phyloP scores from a whole-genome alignment of 2,888 invertebrate species.

The Rhogogaster chlorosoma region DNA sequence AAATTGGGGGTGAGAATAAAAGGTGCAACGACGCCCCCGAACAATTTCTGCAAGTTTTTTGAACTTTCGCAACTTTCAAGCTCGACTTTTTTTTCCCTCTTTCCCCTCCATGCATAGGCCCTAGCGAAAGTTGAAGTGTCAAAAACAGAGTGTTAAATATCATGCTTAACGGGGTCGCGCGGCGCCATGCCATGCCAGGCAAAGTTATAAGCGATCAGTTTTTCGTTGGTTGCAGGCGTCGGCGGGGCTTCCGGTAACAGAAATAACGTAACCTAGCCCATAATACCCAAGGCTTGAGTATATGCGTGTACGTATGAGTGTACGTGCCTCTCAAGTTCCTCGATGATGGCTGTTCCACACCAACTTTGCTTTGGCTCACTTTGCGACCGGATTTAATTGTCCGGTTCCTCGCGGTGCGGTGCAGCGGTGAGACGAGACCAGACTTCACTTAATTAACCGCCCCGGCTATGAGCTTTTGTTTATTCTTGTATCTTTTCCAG shows the following conservation, averaged over 20 bases:
- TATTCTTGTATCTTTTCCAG: slow-evolving; percentile 24
- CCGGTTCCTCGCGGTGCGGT: background rate
- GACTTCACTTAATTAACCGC: slow-evolving; percentile 4
- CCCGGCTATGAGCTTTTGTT: background rate
- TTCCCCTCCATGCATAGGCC: background rate
- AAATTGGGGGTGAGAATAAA: background rate
- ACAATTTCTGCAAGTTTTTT: background rate
- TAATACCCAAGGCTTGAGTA: slow-evolving; percentile 13
- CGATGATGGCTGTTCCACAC: background rate
- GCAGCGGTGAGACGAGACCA: background rate
- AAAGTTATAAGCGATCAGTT: slow-evolving; percentile 38
- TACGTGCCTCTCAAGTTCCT: background rate
- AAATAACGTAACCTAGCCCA: slow-evolving; percentile 32
- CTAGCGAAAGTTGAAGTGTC: slow-evolving; percentile 3
- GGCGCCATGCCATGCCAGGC: background rate
- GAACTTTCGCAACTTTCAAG: background rate
- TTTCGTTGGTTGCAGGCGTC: slow-evolving; percentile 22
- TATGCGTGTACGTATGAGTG: background rate
- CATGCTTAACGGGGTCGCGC: slow-evolving; percentile 3
- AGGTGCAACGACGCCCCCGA: background rate
- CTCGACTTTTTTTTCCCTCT: background rate
- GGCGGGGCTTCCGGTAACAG: slow-evolving; percentile 44
- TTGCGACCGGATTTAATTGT: background rate
- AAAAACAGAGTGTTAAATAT: slow-evolving; percentile 37
- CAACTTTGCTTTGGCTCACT: background rate